Base-by-base conservation (phyloP, 2,113 vertebrate genomes). In the Erythrocercus mccallii region DNA sequence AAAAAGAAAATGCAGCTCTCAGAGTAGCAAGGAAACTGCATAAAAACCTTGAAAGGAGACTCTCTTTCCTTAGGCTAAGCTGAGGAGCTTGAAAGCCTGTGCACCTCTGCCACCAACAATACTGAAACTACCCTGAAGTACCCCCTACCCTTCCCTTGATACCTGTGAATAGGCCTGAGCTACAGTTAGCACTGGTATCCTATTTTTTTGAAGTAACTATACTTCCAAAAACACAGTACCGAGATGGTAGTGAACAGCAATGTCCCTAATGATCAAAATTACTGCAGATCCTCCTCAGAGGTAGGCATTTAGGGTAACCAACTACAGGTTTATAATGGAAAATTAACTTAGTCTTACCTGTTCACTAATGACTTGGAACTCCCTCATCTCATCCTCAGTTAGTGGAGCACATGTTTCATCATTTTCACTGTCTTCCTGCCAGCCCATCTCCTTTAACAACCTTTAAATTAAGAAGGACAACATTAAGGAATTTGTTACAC, bases 381-480 rank as follows among this genome's bases (percentile, higher is more conserved):
- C 98, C 86, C 97, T 98, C 98, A 99, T 98, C 89, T 99, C 98
- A 88, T 98, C 98, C 92, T 99, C 98, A 60, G 98, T 99, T 84
- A 98, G 78, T 23, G 98, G 98, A 89, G 98, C 98, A 94, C 88
- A 98, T 0, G 97, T 97, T 89, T 98, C 98, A 94, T 98, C 98
- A 84, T 98, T 98, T 95, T 99, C 98, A 96, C 96, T 96, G 64
- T 98, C 98, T 93, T 99, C 98, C 66, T 98, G 97, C 98, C 98
- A 99, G 76, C 98, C 98, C 98, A 99, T 99, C 77, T 98, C 98
- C 85, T 98, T 99, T 91, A 99, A 95, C 64, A 99, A 95, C 64
- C 98, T 99, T 94, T 40, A 82, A 88, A 84, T 28, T 66, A 76
- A 81, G 56, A 60, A 72, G 7, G 44, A 66, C 8, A 69, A 48